A percentile compares a stretch with the other conserved stretches of the same genome.
These are phyloP conservation scores for Penaeus chinensis DNA, from an alignment of 1,140 invertebrate species.

Conservation along the genomic window DNA sequence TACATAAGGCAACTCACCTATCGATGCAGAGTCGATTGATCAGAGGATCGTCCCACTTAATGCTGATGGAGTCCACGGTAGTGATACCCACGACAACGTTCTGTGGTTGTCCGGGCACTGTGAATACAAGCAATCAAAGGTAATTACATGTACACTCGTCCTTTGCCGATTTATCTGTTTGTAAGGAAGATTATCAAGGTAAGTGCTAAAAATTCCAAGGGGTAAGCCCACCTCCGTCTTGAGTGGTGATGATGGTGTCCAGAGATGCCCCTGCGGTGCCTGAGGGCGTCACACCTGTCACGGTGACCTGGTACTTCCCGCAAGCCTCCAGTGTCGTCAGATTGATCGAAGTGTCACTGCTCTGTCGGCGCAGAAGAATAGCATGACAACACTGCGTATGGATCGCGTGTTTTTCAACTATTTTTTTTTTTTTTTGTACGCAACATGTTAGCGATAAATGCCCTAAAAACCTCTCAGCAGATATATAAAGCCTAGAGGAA, in stretches of 20 bases:
- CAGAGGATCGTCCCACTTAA: constrained; percentile 36
- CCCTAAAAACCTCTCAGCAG: no score
- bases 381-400: no score
- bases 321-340: background rate
- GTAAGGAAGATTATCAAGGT: no score
- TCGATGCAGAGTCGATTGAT: constrained; percentile 17
- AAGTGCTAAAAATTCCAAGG: background rate
- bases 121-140: background rate
- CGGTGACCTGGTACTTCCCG: constrained; percentile 15
- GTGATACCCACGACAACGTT: constrained; percentile 43
- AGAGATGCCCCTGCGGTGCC: background rate
- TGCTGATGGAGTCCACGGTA: constrained; percentile 20
- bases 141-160: no score
- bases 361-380: no score
- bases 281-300: constrained; percentile 25
- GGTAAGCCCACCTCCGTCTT: constrained; percentile 14
- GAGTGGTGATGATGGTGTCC: background rate
- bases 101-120: constrained; percentile 34
- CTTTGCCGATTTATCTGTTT: no score
- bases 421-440: no score
- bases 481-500: background rate
- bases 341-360: background rate
- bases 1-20: background rate
- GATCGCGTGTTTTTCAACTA: no score
- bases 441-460: no score